Base-by-base conservation (phyloP, 2,797 vertebrate genomes). In the Heteromormyrus szaboi region DNA sequence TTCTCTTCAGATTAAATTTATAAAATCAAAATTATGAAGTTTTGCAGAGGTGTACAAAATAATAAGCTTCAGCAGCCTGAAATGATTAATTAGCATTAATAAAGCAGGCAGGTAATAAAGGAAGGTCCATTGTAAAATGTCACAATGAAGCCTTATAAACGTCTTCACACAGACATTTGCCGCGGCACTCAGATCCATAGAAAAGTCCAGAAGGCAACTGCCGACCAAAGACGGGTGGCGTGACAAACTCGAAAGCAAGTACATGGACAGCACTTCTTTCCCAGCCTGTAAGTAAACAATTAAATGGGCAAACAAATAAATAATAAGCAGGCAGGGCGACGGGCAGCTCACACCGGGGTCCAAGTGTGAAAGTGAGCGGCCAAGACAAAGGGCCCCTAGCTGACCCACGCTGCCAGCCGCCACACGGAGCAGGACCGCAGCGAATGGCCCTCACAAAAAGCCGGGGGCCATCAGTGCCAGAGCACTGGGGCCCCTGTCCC, bases 401-500 rank as follows among this genome's bases (percentile, higher is more conserved):
- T 89, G 93, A 93, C 92, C 93, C 93, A 93, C 93, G 86, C 9
- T 89, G 93, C 93, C 95, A 94, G 93, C 93, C 92, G 92, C 90
- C 90, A 90, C 91, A 83, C 93, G 92, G 94, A 91, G 92, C 94
- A 94, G 94, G 93, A 94, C 92, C 92, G 94, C 93, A 96, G 95
- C 93, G 93, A 94, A 94, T 93, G 95, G 92, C 96, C 93, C 95
- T 94, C 50, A 96, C 93, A 95, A 96, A 92, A 89, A 89, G 83
- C 88, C 88, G 59, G 87, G 72, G 96, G 94, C 93, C 94, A 95
- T 95, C 97, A 97, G 95, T 96, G 95, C 95, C 94, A 94, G 95
- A 97, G 95, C 97, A 97, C 97, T 96, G 94, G 96, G 97, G 94
- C 94, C 96, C 96, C 97, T 95, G 33, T 79, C 25, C 51, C 29